Percentiles rank a stretch among this genome's conserved stretches.
Evolutionary conservation across 1,140 invertebrate genomes (phyloP).

Genomic region (Drosophila eugracilis): DNA sequence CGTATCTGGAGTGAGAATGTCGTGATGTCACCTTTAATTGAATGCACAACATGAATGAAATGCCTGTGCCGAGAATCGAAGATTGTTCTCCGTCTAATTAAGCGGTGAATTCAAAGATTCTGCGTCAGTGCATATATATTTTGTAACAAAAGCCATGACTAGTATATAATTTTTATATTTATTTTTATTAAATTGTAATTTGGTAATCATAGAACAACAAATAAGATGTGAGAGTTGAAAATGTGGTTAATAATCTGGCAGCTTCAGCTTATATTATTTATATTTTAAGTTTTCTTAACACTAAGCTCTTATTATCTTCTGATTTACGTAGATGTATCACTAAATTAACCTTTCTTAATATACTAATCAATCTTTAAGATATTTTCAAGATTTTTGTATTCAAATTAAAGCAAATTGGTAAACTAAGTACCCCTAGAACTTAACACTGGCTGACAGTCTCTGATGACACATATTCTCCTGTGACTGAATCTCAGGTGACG

Average conservation of each 20-base stretch:
- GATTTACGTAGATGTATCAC: slow-evolving; percentile 10
- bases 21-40: slow-evolving; percentile 56
- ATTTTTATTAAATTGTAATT: too few species aligned
- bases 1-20: slow-evolving; percentile 1
- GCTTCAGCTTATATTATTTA: too few species aligned
- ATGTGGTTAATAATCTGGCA: too few species aligned
- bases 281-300: too few species aligned
- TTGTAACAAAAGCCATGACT: neutral
- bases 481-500: neutral
- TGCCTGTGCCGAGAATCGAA: neutral
- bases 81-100: slow-evolving; percentile 5
- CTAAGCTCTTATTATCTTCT: too few species aligned
- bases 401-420: neutral
- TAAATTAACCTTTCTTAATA: neutral
- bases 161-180: too few species aligned
- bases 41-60: slow-evolving; percentile 8
- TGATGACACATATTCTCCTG: slow-evolving; percentile 12
- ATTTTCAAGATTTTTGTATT: neutral
- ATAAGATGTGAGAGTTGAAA: too few species aligned
- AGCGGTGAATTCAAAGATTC: neutral
- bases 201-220: too few species aligned
- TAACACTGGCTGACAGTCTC: slow-evolving; percentile 1
- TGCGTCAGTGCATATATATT: neutral
- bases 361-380: neutral
- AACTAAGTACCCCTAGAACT: neutral